Conservation (phyloP, 2,888 invertebrate genomes). For the Agriopis marginaria region DNA sequence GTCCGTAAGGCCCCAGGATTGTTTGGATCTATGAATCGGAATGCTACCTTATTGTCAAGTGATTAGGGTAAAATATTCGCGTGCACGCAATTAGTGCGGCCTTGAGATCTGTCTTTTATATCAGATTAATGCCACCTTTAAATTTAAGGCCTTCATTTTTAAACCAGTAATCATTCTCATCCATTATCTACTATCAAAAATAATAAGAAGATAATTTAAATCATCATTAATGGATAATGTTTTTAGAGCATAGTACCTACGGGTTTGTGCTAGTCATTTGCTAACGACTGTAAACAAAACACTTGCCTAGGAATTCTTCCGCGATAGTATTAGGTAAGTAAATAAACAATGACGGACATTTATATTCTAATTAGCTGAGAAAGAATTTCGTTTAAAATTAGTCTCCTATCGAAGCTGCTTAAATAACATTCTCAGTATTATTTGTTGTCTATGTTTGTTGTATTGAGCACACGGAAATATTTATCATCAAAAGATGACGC, state of each 20-base stretch:
- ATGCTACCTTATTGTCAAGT: too few species aligned
- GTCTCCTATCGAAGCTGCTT: background rate
- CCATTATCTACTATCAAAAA: background rate
- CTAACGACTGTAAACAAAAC: constrained; percentile 16
- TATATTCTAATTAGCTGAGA: constrained; percentile 2
- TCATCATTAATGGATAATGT: background rate
- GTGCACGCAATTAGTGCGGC: too few species aligned
- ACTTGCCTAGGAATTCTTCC: constrained; percentile 22
- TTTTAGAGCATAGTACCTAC: constrained; percentile 14
- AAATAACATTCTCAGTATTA: background rate
- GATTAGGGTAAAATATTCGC: too few species aligned
- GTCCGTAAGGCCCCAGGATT: too few species aligned
- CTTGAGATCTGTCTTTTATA: too few species aligned
- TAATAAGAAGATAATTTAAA: background rate
- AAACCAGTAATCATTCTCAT: background rate
- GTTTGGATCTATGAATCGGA: background rate
- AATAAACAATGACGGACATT: constrained; percentile 16
- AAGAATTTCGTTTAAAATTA: background rate
- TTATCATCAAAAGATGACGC: background rate
- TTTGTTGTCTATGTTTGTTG: constrained; percentile 5
- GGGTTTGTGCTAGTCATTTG: constrained; percentile 6
- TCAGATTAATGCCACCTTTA: too few species aligned
- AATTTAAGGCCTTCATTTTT: too few species aligned
- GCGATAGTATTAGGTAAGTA: constrained; percentile 7
- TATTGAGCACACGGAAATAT: background rate